phyloP scores from a whole-genome alignment of 2,113 vertebrate genomes.

The Sylvia atricapilla region DNA sequence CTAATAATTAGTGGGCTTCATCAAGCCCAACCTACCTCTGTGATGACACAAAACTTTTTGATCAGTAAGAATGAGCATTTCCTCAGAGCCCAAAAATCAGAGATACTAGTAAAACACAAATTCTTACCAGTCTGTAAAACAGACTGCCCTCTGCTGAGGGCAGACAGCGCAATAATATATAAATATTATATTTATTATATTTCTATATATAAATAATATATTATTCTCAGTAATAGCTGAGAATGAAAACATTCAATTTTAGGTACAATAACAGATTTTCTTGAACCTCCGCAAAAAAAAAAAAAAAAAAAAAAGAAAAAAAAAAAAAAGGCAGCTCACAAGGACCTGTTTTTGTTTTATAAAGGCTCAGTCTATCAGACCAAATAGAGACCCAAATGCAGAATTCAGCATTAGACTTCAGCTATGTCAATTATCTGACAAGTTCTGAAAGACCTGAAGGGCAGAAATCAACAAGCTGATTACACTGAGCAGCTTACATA shows the following conservation, averaged over 20 bases:
- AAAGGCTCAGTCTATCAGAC: neutral
- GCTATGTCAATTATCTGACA: neutral
- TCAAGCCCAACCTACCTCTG: neutral
- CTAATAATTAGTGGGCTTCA: no score
- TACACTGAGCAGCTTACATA: constrained; percentile 1
- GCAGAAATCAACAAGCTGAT: constrained; percentile 33
- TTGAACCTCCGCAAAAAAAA: neutral
- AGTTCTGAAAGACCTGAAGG: neutral
- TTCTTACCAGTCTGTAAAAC: neutral
- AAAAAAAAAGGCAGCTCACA: neutral
- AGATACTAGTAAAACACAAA: neutral
- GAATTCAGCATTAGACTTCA: neutral
- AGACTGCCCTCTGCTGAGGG: neutral
- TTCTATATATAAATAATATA: no score
- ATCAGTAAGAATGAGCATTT: neutral
- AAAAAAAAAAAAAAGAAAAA: neutral
- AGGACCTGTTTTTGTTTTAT: neutral
- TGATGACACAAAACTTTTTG: neutral
- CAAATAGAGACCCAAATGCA: neutral
- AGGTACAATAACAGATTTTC: neutral
- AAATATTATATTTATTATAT: no score
- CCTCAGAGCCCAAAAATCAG: neutral
- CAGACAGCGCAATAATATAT: neutral
- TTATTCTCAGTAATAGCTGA: neutral
- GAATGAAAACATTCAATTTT: neutral